Conservation (phyloP, 2,888 invertebrate genomes). For the Acanthosepion lycidas region DNA sequence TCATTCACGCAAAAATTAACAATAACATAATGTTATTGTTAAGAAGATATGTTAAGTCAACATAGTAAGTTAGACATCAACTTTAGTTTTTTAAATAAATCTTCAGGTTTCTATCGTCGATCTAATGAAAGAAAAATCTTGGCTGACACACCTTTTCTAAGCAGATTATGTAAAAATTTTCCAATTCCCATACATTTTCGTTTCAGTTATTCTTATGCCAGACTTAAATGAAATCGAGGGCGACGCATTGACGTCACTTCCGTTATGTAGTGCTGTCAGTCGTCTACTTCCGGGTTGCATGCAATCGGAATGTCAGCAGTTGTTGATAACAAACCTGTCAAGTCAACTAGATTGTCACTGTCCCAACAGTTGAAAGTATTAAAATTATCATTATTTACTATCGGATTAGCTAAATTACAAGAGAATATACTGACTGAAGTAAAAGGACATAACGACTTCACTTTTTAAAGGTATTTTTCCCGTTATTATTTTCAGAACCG, state of each 20-base stretch:
- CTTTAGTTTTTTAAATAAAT: too few relatives aligned
- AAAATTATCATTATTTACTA: neutral
- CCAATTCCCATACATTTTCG: too few relatives aligned
- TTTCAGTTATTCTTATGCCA: neutral
- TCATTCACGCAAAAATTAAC: too few relatives aligned
- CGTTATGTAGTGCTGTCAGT: neutral
- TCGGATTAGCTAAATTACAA: neutral
- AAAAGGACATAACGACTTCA: neutral
- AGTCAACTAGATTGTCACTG: neutral
- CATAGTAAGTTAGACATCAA: too few relatives aligned
- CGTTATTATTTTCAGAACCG: neutral
- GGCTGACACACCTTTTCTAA: too few relatives aligned
- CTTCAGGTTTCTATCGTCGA: too few relatives aligned
- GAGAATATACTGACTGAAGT: neutral
- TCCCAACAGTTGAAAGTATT: neutral
- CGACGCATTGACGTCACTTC: neutral
- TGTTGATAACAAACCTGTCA: neutral
- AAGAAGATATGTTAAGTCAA: too few relatives aligned
- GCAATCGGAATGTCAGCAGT: neutral
- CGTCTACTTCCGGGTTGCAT: neutral
- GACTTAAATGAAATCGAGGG: neutral
- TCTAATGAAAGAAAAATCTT: too few relatives aligned
- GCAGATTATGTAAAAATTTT: too few relatives aligned
- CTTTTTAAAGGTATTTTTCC: neutral
- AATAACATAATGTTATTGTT: too few relatives aligned